Conservation (phyloP, 2,113 vertebrate species). For the Prionailurus bengalensis region DNA sequence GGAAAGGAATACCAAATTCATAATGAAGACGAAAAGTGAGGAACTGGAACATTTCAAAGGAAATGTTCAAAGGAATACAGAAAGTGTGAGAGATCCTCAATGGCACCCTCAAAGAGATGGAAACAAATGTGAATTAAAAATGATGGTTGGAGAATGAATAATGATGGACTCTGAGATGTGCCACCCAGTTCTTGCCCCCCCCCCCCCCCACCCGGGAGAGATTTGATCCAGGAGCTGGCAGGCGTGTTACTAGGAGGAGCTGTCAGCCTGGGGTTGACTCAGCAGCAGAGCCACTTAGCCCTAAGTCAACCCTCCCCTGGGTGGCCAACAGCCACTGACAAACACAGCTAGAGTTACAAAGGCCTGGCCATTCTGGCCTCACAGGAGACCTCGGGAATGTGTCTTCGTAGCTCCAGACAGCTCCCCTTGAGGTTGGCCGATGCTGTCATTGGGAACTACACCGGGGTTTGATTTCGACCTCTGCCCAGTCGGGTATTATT, state of each 20-base stretch:
- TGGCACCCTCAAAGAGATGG: not conserved
- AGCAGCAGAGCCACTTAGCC: accelerated
- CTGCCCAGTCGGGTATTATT: not conserved
- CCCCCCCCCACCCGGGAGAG: accelerated
- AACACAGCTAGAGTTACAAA: accelerated
- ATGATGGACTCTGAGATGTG: not conserved
- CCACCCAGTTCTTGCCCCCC: too few species aligned
- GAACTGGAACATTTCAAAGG: not conserved
- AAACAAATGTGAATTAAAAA: not conserved
- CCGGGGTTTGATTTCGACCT: not conserved
- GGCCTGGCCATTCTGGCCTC: not conserved
- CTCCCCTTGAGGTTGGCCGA: not conserved
- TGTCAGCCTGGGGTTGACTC: accelerated
- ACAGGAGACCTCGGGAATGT: accelerated
- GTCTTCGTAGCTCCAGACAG: not conserved
- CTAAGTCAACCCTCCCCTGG: not conserved
- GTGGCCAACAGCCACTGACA: not conserved
- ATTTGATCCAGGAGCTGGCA: not conserved
- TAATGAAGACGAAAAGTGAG: not conserved
- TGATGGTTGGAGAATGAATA: not conserved
- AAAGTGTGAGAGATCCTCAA: not conserved
- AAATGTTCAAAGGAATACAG: not conserved
- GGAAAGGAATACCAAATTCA: not conserved
- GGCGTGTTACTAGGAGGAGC: not conserved
- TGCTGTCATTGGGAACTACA: not conserved